Percentiles rank a stretch among this genome's conserved stretches.
These are phyloP conservation scores for Tyria jacobaeae DNA, from an alignment of 2,888 invertebrate genomes.

Conservation along the genomic window DNA sequence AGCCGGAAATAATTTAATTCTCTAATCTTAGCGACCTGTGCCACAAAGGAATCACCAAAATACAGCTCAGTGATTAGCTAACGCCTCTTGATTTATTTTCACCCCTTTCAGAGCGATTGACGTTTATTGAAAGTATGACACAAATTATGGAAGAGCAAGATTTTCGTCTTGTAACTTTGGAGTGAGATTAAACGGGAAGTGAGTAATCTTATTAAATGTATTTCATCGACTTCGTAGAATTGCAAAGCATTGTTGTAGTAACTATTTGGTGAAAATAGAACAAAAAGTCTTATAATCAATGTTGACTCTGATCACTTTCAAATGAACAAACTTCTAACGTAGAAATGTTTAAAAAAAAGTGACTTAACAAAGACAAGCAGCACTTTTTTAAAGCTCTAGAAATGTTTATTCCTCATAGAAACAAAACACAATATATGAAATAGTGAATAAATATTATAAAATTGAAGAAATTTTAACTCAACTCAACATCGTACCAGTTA, in stretches of 20 bases:
- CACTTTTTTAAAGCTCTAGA: too few relatives aligned
- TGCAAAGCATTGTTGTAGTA: neutral
- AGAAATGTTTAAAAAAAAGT: too few relatives aligned
- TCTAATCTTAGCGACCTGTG: constrained; percentile 22
- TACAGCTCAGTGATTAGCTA: constrained; percentile 41
- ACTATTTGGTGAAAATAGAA: neutral
- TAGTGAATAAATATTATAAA: too few relatives aligned
- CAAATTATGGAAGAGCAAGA: constrained; percentile 32
- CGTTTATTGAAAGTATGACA: constrained; percentile 47
- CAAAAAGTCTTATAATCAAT: too few relatives aligned
- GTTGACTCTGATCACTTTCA: too few relatives aligned
- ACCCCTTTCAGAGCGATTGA: constrained; percentile 44
- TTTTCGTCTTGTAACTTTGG: constrained; percentile 13
- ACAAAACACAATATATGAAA: too few relatives aligned
- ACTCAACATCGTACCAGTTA: too few relatives aligned
- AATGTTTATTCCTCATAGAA: neutral
- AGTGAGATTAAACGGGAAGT: constrained; percentile 5
- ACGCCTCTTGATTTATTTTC: constrained; percentile 42
- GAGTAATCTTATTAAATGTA: neutral
- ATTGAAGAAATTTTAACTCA: too few relatives aligned
- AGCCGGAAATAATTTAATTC: constrained; percentile 46
- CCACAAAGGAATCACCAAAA: constrained; percentile 23
- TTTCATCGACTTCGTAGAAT: constrained; percentile 1
- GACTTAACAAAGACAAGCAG: too few relatives aligned
- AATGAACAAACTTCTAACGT: too few relatives aligned